Conservation (phyloP, 2,113 vertebrate genomes). For the Onychostoma macrolepis region DNA sequence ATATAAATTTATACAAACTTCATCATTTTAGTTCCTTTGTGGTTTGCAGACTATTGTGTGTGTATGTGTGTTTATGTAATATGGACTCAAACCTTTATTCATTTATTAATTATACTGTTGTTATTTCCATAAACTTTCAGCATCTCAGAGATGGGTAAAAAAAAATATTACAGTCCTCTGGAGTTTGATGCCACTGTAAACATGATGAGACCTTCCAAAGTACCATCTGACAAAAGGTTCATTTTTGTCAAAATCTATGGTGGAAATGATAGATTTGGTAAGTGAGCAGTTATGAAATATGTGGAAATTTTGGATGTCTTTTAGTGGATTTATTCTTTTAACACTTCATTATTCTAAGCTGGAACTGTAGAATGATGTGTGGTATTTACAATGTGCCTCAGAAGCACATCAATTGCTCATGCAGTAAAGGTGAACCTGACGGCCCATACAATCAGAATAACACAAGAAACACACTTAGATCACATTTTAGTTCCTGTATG, state of each 20-base stretch:
- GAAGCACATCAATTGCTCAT: neutral
- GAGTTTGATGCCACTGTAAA: constrained; percentile 79
- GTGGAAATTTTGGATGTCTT: neutral
- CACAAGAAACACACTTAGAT: neutral
- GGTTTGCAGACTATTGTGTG: neutral
- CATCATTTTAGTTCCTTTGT: neutral
- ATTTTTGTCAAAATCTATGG: constrained; percentile 76
- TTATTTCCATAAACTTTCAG: constrained; percentile 59
- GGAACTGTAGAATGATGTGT: neutral
- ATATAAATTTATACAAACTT: neutral
- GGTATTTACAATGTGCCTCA: neutral
- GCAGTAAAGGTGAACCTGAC: neutral
- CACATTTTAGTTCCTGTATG: neutral
- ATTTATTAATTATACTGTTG: neutral
- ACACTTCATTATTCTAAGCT: neutral
- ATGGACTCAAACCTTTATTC: neutral
- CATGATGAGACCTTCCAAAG: constrained; percentile 31
- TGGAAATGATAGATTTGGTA: constrained; percentile 18
- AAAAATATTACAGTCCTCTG: constrained; percentile 54
- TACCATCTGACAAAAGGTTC: constrained; percentile 79
- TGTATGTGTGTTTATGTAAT: neutral
- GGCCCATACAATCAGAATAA: neutral
- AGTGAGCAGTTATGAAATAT: neutral
- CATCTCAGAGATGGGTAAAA: constrained; percentile 72
- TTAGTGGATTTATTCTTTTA: neutral